Evolutionary conservation across 2,797 vertebrate genomes (phyloP), one percentile per base, ranked within the genome.

Genomic region (Propithecus deckenii): DNA sequence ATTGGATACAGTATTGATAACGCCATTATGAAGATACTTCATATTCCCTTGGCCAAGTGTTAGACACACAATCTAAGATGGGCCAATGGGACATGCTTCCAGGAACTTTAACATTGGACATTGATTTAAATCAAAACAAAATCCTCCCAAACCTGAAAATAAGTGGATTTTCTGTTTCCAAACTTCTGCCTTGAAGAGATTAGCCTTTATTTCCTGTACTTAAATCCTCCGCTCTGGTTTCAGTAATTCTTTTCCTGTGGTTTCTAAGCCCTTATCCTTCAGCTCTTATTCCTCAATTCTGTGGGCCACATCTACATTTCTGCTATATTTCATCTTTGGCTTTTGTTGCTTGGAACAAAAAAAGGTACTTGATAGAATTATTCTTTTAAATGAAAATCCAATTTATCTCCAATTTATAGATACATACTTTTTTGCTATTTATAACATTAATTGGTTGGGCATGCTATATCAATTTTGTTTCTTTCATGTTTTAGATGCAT

Each of bases 311-410:
- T 65, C 32, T n/a, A 65, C 7, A 25, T 65, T 65, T 65, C 17
- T 1, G 7, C 63, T 65, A 9, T 65, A 65, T 65, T 85, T 48
- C 35, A 13, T 81, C 50, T 94, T 91, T 57, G 43, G n/a, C 35
- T 72, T 65, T 8, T 91, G 18, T 80, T 89, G 4, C 23, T 86
- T 59, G 23, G 28, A 25, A 50, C 38, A 32, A 89, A 61, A 72
- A 15, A 75, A 84, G 20, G 4, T 0, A 76, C 6, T 48, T 75
- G 11, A 38, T 50, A 50, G 1, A 74, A 38, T 92, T 71, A 28
- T 38, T 89, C 28, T 67, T 93, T 65, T 5, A 95, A 94, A 43
- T 85, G 28, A 76, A 96, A 96, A 90, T 88, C 20, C 10, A 63
- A 5, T 46, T 18, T 94, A 71, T 91, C 46, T 90, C 35, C 28